phyloP scores from a whole-genome alignment of 2,113 vertebrate genomes.

The Forbesichthys agassizii region DNA sequence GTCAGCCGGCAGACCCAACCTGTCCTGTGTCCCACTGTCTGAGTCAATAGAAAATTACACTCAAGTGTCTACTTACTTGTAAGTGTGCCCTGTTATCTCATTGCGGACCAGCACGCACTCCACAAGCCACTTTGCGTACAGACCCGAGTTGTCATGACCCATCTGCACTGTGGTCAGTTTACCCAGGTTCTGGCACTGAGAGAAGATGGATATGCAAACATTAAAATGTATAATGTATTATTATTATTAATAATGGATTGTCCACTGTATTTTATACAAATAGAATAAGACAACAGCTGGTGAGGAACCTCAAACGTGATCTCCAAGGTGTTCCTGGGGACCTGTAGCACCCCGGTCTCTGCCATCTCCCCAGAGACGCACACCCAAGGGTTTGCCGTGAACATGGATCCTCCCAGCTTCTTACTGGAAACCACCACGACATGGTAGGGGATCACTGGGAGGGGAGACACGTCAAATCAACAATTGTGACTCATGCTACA shows the following conservation, averaged over 20 bases:
- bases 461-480: constrained; percentile 4
- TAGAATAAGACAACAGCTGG: neutral
- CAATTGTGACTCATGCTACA: neutral
- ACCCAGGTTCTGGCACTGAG: constrained; percentile 95
- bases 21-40: neutral
- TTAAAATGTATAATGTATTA: no score
- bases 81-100: constrained; percentile 96
- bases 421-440: constrained; percentile 94
- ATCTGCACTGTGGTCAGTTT: constrained; percentile 98
- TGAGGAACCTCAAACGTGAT: constrained; percentile 93
- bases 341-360: constrained; percentile 93
- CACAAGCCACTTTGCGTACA: constrained; percentile 98
- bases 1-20: neutral
- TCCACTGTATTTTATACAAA: neutral
- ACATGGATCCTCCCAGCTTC: constrained; percentile 97
- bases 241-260: no score
- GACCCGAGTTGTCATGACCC: constrained; percentile 96
- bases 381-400: constrained; percentile 98
- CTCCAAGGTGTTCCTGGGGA: constrained; percentile 92
- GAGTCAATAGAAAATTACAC: neutral
- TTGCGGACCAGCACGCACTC: constrained; percentile 95
- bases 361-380: constrained; percentile 95
- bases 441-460: constrained; percentile 95
- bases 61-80: constrained; percentile 81
- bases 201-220: neutral